Evolutionary conservation across 2,797 vertebrate species (phyloP).

Genomic region (Anableps anableps): DNA sequence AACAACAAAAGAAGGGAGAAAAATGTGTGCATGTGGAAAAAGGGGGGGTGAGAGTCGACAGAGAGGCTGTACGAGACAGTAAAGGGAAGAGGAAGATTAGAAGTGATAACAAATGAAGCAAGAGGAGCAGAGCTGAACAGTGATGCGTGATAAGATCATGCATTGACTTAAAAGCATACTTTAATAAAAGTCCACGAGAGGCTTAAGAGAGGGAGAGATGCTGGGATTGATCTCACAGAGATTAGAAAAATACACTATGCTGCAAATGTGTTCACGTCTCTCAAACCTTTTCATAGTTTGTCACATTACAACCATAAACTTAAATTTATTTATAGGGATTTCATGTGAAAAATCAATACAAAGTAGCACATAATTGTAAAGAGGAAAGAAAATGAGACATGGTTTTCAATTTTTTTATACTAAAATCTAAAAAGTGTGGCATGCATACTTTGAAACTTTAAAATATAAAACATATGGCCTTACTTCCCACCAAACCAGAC

Average conservation of each 20-base stretch:
- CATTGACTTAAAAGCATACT: constrained; percentile 77
- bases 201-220: constrained; percentile 51
- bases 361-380: not conserved
- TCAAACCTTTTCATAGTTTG: not conserved
- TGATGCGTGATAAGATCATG: constrained; percentile 70
- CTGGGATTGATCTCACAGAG: constrained; percentile 40
- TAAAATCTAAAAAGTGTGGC: not conserved
- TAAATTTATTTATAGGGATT: too few relatives aligned
- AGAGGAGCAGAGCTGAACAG: constrained; percentile 53
- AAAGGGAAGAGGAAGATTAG: constrained; percentile 67
- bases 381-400: not conserved
- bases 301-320: not conserved
- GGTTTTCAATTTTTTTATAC: not conserved
- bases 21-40: constrained; percentile 35
- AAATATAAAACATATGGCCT: not conserved
- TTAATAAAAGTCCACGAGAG: constrained; percentile 71
- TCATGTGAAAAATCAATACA: not conserved
- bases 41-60: constrained; percentile 20
- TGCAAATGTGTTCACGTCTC: not conserved
- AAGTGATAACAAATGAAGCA: constrained; percentile 68
- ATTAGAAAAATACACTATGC: constrained; percentile 55
- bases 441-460: not conserved
- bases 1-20: constrained; percentile 44
- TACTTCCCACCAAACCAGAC: not conserved
- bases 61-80: constrained; percentile 52